Conservation (phyloP, 2,797 vertebrate species). For the Darevskia nairensis region DNA sequence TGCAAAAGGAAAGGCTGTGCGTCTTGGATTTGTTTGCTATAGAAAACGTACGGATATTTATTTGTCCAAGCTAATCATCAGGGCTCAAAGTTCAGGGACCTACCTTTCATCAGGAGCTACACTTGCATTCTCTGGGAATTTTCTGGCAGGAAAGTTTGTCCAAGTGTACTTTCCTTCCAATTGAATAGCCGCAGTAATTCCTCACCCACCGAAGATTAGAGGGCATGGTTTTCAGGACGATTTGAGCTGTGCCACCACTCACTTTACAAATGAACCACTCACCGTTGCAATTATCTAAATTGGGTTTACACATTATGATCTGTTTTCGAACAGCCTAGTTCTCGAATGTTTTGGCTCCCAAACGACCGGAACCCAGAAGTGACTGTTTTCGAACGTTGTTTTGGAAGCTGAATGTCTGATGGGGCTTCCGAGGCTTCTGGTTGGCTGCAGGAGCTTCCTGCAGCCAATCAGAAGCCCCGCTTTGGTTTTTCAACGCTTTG, state of each 20-base stretch:
- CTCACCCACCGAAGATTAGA: constrained; percentile 5
- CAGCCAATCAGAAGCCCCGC: no score
- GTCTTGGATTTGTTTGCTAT: constrained; percentile 37
- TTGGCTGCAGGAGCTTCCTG: no score
- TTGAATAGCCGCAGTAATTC: constrained; percentile 11
- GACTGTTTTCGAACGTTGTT: no score
- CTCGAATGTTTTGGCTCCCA: no score
- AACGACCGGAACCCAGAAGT: no score
- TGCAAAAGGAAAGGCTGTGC: background rate
- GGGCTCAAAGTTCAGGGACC: constrained; percentile 12
- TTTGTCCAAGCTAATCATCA: constrained; percentile 15
- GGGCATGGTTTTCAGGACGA: background rate
- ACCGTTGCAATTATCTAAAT: background rate
- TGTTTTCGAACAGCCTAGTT: background rate
- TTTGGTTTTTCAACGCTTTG: no score
- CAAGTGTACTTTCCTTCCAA: background rate
- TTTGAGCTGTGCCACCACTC: background rate
- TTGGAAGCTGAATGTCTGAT: no score
- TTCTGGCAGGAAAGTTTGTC: constrained; percentile 9
- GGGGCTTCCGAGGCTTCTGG: no score
- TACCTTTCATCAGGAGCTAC: background rate
- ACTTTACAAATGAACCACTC: background rate
- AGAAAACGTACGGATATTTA: constrained; percentile 29
- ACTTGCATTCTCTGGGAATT: background rate
- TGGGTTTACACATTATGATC: background rate